phyloP scores from a whole-genome alignment of 1,140 invertebrate species.

The Anthonomus grandis region DNA sequence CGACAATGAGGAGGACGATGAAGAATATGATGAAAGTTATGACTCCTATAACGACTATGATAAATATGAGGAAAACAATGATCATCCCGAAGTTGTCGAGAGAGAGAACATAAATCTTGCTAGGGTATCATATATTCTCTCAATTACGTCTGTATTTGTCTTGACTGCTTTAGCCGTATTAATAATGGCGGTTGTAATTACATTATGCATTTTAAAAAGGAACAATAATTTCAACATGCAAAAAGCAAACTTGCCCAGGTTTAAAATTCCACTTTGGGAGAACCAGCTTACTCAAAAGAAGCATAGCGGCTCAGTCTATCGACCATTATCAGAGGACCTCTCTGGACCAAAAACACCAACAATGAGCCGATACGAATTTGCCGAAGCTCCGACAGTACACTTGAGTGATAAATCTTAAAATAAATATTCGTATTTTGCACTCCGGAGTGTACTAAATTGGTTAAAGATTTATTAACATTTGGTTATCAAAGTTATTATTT shows the following conservation, averaged over 20 bases:
- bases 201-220: conserved; percentile 37
- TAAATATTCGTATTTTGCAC: too few relatives aligned
- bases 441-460: too few relatives aligned
- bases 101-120: conserved; percentile 26
- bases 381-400: conserved; percentile 28
- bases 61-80: conserved; percentile 41
- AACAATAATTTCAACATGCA: conserved; percentile 35
- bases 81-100: conserved; percentile 25
- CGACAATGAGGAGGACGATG: conserved; percentile 40
- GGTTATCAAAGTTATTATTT: too few relatives aligned
- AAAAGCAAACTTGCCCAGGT: conserved; percentile 37
- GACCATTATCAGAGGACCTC: conserved; percentile 43
- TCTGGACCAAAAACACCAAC: conserved; percentile 33
- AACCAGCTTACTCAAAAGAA: conserved; percentile 38
- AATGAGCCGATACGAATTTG: conserved; percentile 37
- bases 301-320: conserved; percentile 45
- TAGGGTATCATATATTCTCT: conserved; percentile 38
- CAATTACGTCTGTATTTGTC: conserved; percentile 49
- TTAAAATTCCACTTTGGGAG: conserved; percentile 41
- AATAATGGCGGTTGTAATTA: conserved; percentile 34
- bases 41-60: conserved; percentile 41
- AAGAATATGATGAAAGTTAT: conserved; percentile 45
- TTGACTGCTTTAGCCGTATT: conserved; percentile 51
- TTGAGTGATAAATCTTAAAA: too few relatives aligned
- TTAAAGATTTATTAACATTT: too few relatives aligned